These are phyloP conservation scores for Dendrocincla fuliginosa DNA, from an alignment of 2,797 vertebrate genomes.

Conservation along the genomic window DNA sequence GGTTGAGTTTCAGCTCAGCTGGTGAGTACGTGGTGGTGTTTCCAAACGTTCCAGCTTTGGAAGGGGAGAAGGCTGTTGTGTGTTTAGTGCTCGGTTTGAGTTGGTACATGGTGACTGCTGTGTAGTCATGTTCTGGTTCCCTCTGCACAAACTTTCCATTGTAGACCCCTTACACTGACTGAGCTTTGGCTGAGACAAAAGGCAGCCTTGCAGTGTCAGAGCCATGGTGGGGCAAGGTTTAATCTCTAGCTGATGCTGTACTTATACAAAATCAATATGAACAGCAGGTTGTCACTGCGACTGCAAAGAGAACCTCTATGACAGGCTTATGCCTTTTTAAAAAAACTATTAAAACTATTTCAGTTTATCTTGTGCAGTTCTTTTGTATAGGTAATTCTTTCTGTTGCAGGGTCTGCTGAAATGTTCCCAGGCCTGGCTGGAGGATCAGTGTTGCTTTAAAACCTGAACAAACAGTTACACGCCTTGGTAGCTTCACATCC, in stretches of 20 bases:
- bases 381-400: not conserved
- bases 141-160: not conserved
- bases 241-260: not conserved
- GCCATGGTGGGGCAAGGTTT: not conserved
- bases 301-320: not conserved
- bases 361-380: not conserved
- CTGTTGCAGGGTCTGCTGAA: not conserved
- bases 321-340: not conserved
- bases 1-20: not conserved
- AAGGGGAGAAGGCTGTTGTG: not conserved
- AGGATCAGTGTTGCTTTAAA: slow-evolving; percentile 13
- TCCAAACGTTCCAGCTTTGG: not conserved
- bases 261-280: not conserved
- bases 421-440: slow-evolving; percentile 2
- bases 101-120: not conserved
- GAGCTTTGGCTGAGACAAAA: not conserved
- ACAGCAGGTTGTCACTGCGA: not conserved
- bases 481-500: not conserved
- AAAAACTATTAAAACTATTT: not conserved
- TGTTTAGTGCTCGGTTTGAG: not conserved
- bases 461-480: not conserved
- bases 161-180: not conserved
- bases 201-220: not conserved
- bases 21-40: rapidly evolving
- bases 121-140: not conserved